phyloP scores from a whole-genome alignment of 1,140 invertebrate species.

The Drosophila kikkawai region DNA sequence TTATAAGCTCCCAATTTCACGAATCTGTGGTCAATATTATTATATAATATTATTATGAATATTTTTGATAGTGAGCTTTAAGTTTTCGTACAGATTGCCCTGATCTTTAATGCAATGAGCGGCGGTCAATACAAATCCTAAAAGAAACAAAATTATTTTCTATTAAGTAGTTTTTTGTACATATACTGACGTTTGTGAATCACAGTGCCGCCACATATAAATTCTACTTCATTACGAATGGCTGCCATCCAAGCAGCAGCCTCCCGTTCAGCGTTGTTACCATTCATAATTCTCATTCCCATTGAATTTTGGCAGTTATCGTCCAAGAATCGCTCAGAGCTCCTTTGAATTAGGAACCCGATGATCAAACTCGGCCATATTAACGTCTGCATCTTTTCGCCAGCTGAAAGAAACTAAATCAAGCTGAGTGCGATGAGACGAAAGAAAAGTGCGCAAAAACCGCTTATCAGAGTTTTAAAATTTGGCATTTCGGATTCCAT shows the following conservation, averaged over 20 bases:
- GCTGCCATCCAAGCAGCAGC: slow-evolving; percentile 6
- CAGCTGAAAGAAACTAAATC: neutral
- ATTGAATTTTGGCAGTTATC: neutral
- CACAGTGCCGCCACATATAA: slow-evolving; percentile 9
- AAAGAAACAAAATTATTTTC: no score
- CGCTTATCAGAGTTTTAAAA: neutral
- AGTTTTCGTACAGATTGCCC: neutral
- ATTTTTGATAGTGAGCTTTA: neutral
- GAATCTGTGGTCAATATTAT: neutral
- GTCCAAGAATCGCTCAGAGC: neutral
- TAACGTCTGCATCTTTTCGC: neutral
- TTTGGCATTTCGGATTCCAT: no score
- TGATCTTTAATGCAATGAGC: neutral
- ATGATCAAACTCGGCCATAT: neutral
- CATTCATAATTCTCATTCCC: neutral
- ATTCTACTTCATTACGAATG: neutral
- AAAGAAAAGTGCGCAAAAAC: neutral
- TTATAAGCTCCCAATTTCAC: neutral
- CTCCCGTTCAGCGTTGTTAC: neutral
- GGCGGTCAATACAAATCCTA: slow-evolving; percentile 17
- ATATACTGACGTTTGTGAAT: slow-evolving; percentile 11
- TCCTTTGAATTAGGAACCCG: neutral
- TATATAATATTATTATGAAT: neutral
- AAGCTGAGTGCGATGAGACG: neutral
- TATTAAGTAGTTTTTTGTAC: no score